These are phyloP conservation scores for Neofelis nebulosa DNA, from an alignment of 2,113 vertebrate species.

Conservation along the genomic window DNA sequence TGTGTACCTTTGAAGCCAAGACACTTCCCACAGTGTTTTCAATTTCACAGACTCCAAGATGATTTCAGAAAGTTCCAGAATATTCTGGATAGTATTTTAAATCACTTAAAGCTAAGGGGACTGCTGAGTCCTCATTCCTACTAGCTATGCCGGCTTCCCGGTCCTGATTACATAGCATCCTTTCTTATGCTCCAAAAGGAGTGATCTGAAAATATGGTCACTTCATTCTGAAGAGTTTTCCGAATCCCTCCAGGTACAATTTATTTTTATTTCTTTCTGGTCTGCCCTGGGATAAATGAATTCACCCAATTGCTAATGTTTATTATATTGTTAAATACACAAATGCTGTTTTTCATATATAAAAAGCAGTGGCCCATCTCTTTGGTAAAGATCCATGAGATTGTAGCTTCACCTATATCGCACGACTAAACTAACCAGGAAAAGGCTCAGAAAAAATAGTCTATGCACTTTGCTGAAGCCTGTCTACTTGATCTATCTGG, in stretches of 20 bases:
- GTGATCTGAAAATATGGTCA: slow-evolving; percentile 43
- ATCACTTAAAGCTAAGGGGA: slow-evolving; percentile 11
- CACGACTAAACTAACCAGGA: not conserved
- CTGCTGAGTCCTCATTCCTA: not conserved
- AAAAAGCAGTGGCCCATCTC: slow-evolving; percentile 19
- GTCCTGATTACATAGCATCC: not conserved
- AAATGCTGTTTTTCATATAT: slow-evolving; percentile 40
- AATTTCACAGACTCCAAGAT: not conserved
- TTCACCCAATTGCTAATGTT: not conserved
- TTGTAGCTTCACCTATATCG: not conserved
- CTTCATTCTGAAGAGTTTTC: slow-evolving; percentile 31
- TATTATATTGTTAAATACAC: slow-evolving; percentile 49
- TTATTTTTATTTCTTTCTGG: slow-evolving; percentile 22
- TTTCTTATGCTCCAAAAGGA: not conserved
- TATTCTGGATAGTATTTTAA: slow-evolving; percentile 13
- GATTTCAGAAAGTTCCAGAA: slow-evolving; percentile 46
- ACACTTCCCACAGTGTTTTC: slow-evolving; percentile 15
- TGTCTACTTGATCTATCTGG: slow-evolving; percentile 31
- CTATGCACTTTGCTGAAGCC: slow-evolving; percentile 35
- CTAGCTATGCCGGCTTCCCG: not conserved
- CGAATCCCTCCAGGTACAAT: slow-evolving; percentile 18
- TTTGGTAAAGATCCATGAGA: slow-evolving; percentile 33
- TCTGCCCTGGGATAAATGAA: slow-evolving; percentile 32
- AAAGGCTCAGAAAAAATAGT: slow-evolving; percentile 51
- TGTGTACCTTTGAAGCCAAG: not conserved